These are phyloP conservation scores for Xiphophorus hellerii DNA, from an alignment of 2,113 vertebrate species.

Conservation along the genomic window DNA sequence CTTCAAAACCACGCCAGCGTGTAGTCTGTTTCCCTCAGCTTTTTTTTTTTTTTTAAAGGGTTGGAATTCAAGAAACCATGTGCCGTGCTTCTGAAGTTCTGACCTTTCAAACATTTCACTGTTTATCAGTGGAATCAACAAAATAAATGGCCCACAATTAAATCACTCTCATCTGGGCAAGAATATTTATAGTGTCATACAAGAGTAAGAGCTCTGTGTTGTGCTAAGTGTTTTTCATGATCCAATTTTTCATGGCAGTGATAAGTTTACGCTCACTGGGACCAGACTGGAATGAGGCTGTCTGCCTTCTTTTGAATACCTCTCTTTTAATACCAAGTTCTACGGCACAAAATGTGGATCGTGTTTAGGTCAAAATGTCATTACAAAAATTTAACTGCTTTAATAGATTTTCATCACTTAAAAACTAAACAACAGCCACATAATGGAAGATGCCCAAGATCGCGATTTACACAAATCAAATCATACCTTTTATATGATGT, in stretches of 20 bases:
- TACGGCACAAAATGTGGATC: not conserved
- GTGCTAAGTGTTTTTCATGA: conserved; percentile 26
- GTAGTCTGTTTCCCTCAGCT: conserved; percentile 65
- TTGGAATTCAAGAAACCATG: conserved; percentile 75
- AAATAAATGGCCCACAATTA: conserved; percentile 57
- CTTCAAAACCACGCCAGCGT: conserved; percentile 73
- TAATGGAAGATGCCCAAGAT: not conserved
- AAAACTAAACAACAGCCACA: not conserved
- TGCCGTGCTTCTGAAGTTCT: conserved; percentile 70
- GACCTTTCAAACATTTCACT: conserved; percentile 63
- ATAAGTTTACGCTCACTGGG: conserved; percentile 58
- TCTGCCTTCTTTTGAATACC: conserved; percentile 39
- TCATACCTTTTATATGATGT: conserved; percentile 3
- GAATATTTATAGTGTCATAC: conserved; percentile 36
- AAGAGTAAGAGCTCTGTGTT: conserved; percentile 20
- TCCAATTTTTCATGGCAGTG: conserved; percentile 41
- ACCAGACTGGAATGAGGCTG: conserved; percentile 57
- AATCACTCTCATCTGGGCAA: conserved; percentile 43
- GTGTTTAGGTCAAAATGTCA: not conserved
- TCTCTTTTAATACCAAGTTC: conserved; percentile 46
- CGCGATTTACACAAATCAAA: not conserved
- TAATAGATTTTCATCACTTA: not conserved
- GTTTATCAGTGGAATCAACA: conserved; percentile 70
- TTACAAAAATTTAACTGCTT: not conserved
- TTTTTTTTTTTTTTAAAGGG: conserved; percentile 35